phyloP scores from a whole-genome alignment of 2,113 vertebrate genomes.

The Nibea coibor region DNA sequence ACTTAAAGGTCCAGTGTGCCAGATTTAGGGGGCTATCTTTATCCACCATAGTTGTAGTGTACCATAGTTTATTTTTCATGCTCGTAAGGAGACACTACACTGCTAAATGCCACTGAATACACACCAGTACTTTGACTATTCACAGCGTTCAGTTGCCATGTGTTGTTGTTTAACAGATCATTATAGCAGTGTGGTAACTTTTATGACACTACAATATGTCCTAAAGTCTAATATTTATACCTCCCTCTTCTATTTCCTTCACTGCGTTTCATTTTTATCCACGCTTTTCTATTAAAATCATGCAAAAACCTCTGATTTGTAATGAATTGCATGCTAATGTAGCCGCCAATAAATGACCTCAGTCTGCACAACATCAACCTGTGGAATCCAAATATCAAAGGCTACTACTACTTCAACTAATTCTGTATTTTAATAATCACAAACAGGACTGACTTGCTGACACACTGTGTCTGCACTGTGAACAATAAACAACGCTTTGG shows the following conservation, averaged over 20 bases:
- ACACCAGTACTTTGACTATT: too few species aligned
- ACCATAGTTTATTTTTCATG: too few species aligned
- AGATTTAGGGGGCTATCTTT: too few species aligned
- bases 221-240: neutral
- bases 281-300: neutral
- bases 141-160: neutral
- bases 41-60: too few species aligned
- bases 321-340: neutral
- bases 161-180: conserved; percentile 1
- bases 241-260: neutral
- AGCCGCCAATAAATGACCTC: too few species aligned
- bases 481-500: conserved; percentile 4
- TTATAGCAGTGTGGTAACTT: neutral
- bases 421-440: neutral
- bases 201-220: neutral
- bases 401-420: neutral
- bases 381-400: neutral
- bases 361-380: neutral
- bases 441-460: conserved; percentile 24
- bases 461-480: neutral
- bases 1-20: neutral
- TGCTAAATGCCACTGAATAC: too few species aligned
- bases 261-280: neutral
- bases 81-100: too few species aligned
- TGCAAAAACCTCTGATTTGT: neutral